These are phyloP conservation scores for Drosophila gunungcola DNA, from an alignment of 1,140 invertebrate species.

Conservation along the genomic window DNA sequence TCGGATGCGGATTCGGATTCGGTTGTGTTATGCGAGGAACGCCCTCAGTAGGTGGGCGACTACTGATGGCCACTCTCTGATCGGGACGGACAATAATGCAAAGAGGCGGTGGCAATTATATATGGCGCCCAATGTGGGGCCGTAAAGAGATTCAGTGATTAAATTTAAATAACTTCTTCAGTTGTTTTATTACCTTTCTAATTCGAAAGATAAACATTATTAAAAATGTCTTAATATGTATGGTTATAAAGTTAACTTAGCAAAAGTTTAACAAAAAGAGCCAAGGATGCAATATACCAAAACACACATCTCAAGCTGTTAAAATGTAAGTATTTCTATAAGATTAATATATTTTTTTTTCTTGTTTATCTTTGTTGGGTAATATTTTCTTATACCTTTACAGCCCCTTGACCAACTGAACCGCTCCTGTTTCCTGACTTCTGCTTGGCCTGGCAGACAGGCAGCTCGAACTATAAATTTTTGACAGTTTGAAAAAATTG, in stretches of 20 bases:
- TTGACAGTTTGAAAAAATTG: constrained; percentile 84
- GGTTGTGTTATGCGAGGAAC: constrained; percentile 51
- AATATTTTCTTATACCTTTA: not conserved
- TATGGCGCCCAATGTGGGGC: not conserved
- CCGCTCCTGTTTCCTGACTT: constrained; percentile 44
- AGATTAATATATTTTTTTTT: not conserved
- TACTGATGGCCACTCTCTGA: constrained; percentile 62
- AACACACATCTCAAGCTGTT: too few species aligned
- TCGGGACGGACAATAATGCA: constrained; percentile 21
- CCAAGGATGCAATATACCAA: too few species aligned
- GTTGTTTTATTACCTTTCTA: too few species aligned
- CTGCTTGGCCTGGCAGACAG: constrained; percentile 28
- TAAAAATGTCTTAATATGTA: too few species aligned
- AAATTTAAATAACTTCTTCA: too few species aligned
- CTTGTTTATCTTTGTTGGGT: not conserved
- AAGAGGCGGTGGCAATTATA: not conserved
- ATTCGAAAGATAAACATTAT: too few species aligned
- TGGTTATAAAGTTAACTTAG: too few species aligned
- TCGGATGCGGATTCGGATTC: constrained; percentile 8
- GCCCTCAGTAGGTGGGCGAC: constrained; percentile 80
- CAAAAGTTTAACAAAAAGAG: too few species aligned
- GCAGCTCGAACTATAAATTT: constrained; percentile 76
- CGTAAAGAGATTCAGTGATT: not conserved
- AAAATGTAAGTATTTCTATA: not conserved
- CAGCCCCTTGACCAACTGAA: not conserved